Conservation (phyloP, 2,113 vertebrate species). For the Oriolus oriolus region DNA sequence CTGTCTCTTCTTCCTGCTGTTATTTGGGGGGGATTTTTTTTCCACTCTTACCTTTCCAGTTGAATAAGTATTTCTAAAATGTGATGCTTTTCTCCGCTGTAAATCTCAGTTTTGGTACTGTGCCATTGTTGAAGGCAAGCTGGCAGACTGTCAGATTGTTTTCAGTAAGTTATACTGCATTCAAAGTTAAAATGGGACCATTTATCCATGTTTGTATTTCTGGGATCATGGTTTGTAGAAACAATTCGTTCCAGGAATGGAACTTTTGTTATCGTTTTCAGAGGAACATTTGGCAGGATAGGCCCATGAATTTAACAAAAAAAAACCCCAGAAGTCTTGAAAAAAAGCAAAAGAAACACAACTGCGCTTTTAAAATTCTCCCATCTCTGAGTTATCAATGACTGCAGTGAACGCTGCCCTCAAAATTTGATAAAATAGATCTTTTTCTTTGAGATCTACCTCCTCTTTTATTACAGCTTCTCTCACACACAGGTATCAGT, state of each 20-base stretch:
- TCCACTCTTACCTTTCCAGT: background rate
- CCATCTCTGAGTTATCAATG: background rate
- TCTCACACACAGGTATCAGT: background rate
- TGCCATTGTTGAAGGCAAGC: conserved; percentile 57
- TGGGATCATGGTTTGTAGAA: conserved; percentile 57
- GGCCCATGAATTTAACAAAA: background rate
- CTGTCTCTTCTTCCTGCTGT: background rate
- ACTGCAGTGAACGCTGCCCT: background rate
- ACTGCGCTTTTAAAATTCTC: background rate
- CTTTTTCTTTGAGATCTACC: background rate
- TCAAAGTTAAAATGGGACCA: conserved; percentile 56
- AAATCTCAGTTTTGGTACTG: conserved; percentile 19
- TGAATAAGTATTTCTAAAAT: conserved; percentile 4
- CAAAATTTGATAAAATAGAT: background rate
- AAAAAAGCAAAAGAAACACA: background rate
- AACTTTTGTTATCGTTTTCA: conserved; percentile 57
- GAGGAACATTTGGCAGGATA: conserved; percentile 41
- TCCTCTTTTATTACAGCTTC: background rate
- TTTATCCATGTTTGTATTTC: conserved; percentile 64
- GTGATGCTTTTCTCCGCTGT: background rate
- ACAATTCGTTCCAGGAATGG: conserved; percentile 57
- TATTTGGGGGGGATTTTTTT: background rate
- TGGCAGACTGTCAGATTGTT: conserved; percentile 63
- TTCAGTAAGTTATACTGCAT: conserved; percentile 51
- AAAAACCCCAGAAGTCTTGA: background rate